These are phyloP conservation scores for Ophion ventricosus DNA, from an alignment of 2,888 invertebrate species.

Conservation along the genomic window DNA sequence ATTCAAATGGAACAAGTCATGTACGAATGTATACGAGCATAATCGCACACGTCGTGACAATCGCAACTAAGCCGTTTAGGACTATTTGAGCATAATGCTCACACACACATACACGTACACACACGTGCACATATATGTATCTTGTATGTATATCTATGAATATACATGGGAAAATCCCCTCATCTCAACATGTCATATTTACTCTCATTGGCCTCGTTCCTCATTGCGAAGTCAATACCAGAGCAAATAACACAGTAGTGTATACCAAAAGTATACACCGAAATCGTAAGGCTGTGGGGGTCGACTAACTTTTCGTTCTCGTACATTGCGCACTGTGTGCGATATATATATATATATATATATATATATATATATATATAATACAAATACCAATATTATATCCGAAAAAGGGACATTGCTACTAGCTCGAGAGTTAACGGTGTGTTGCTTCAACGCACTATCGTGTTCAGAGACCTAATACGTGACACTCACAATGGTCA, in stretches of 20 bases:
- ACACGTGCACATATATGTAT: neutral
- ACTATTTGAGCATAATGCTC: constrained; percentile 33
- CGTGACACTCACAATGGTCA: constrained; percentile 74
- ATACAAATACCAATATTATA: constrained; percentile 48
- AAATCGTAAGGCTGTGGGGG: constrained; percentile 44
- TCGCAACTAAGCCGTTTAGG: constrained; percentile 35
- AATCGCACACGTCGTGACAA: constrained; percentile 40
- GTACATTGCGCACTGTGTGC: constrained; percentile 27
- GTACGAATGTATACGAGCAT: constrained; percentile 7
- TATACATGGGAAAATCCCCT: constrained; percentile 12
- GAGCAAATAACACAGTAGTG: constrained; percentile 54
- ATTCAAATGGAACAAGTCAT: neutral
- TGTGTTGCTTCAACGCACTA: constrained; percentile 46
- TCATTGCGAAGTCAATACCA: constrained; percentile 60
- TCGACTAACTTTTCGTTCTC: constrained; percentile 39
- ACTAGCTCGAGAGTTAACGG: constrained; percentile 45
- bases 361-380: neutral
- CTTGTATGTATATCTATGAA: constrained; percentile 9
- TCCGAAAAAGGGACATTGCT: constrained; percentile 40
- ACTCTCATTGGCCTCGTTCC: constrained; percentile 50
- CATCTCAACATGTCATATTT: constrained; percentile 55
- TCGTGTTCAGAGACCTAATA: constrained; percentile 68
- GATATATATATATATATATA: neutral
- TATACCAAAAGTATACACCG: constrained; percentile 33
- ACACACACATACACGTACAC: neutral